Evolutionary conservation across 2,113 vertebrate species (phyloP).

Genomic region (Sigmodon hispidus): DNA sequence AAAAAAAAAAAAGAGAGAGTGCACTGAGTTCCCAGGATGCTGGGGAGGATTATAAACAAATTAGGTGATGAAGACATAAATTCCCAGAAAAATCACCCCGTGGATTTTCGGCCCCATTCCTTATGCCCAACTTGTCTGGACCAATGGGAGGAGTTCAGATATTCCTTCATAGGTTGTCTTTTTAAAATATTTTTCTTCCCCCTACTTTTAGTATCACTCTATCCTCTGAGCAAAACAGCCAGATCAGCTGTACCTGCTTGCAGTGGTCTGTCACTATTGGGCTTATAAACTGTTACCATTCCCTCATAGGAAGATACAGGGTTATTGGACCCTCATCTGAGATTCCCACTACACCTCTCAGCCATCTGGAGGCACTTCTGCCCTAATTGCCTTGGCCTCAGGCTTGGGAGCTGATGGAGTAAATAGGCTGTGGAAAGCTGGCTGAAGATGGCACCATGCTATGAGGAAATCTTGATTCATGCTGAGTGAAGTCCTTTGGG

Average conservation of each 20-base stretch:
- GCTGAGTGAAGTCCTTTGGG: neutral
- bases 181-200: conserved; percentile 9
- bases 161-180: neutral
- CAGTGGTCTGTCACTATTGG: neutral
- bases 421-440: neutral
- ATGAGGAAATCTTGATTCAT: neutral
- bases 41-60: neutral
- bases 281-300: neutral
- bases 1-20: too few species aligned
- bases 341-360: too few species aligned
- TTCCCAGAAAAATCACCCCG: neutral
- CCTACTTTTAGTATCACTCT: neutral
- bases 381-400: too few species aligned
- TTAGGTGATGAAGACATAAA: neutral
- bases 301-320: neutral
- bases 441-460: neutral
- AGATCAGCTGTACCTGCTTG: neutral
- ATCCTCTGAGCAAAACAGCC: neutral
- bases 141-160: neutral
- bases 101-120: neutral
- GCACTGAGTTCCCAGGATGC: neutral
- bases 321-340: too few species aligned
- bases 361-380: neutral
- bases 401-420: neutral
- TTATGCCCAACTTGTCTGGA: neutral